Base-by-base conservation (phyloP, 2,888 invertebrate genomes). In the Pseudococcus jackbeardsleyi region DNA sequence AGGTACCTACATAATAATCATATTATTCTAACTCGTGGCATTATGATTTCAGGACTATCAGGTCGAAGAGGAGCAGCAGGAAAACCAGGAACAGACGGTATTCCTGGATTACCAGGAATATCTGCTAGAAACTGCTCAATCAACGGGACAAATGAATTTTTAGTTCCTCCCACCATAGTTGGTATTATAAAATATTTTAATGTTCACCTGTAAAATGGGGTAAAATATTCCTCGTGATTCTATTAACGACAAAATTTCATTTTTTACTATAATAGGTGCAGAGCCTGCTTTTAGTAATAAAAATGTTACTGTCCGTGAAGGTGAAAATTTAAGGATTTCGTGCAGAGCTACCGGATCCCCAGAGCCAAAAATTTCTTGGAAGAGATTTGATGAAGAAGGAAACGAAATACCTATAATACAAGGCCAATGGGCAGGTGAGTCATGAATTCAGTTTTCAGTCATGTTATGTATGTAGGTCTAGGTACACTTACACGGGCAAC, bases 151-250 rank as follows among this genome's bases (percentile, higher is more conserved):
- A 91, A 93, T 88, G 94, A 96, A 89, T 92, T 96, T 64, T 94
- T 97, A 54, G 95, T 97, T 90, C 96, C 97, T n/a, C 97, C 97
- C 50, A 95, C 96, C 54, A 96, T 97, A 91, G 94, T 95, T 89
- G 94, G 95, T 94, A 91, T 86, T 72, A 93, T 64, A 26, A 85
- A 64, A 85, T 54, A 50, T 54, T 59, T 85, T 33, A 8, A n/a
- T 7, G 15, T 7, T 84, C 22, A n/a, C 46, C 11, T n/a, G 46
- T 22, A 59, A 4, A 59, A 85, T 22, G 4, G 2, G 6, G 7
- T 9, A 9, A 22, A 85, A 22, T 82, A 33, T 19, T 82, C 17
- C 19, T 39, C 7, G 11, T 11, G 7, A 59, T 54, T 59, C 39
- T 39, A 33, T 8, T n/a, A 12, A 59, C 33, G 15, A n/a, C n/a